Evolutionary conservation across 2,113 vertebrate genomes (phyloP).

Genomic region (Thryonomys swinderianus): DNA sequence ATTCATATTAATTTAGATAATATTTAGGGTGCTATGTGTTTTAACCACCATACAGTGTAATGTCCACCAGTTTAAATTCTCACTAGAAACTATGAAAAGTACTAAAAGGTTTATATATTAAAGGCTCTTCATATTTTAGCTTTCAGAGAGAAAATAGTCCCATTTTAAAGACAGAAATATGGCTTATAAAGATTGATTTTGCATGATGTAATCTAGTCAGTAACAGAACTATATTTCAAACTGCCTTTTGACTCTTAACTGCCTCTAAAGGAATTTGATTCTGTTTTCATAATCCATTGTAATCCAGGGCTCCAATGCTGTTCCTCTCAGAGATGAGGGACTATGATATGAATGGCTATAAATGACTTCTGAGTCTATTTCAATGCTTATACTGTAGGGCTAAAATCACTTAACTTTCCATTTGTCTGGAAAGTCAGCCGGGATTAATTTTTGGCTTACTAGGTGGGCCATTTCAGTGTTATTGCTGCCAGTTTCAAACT

Average conservation of each 20-base stretch:
- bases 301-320: not conserved
- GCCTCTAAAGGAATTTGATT: not conserved
- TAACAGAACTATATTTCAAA: not conserved
- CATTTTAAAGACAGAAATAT: slow-evolving; percentile 19
- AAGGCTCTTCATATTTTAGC: not conserved
- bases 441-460: slow-evolving; percentile 13
- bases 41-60: not conserved
- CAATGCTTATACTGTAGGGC: not conserved
- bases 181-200: not conserved
- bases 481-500: not conserved
- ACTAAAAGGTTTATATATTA: not conserved
- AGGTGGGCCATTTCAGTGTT: slow-evolving; percentile 8
- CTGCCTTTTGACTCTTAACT: not conserved
- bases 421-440: not conserved
- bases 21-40: not conserved
- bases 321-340: not conserved
- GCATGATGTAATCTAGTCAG: not conserved
- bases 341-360: not conserved
- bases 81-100: not conserved
- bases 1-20: not conserved
- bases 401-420: slow-evolving; percentile 34
- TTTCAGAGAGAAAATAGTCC: not conserved
- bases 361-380: slow-evolving; percentile 1
- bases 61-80: not conserved
- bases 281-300: not conserved